Evolutionary conservation across 2,113 vertebrate genomes (phyloP), one percentile per base, ranked within the genome.

Genomic region (Tyrannus savana): DNA sequence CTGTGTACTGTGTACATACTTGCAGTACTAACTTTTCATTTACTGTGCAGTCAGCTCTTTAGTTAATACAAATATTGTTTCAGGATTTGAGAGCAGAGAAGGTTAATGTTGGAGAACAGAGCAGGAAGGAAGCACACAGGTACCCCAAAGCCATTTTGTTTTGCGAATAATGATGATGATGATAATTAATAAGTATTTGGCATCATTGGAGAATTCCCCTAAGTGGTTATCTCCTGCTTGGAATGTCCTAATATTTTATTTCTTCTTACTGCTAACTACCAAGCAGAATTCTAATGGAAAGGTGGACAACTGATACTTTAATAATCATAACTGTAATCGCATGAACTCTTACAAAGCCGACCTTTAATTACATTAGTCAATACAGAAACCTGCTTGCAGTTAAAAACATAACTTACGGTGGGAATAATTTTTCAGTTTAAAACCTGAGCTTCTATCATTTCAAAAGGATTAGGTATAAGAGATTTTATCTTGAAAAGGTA

Each of bases 191-290:
- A 98, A 98, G 97, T 97, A 98, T 95, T 97, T 96, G 96, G 74
- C 97, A 87, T 76, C 97, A 96, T 66, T 95, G 80, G 95, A 98
- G 95, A 97, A 96, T 98, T 97, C 82, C 53, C 86, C 87, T 98
- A 97, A 98, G 94, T 97, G 84, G 92, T 95, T 97, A 96, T 97
- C 96, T 98, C 94, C 96, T 97, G 69, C 95, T 96, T 97, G 96
- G 95, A 94, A 97, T 97, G 97, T 98, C 95, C 94, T 97, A 98
- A 97, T 97, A 98, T 98, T 98, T 98, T 98, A 96, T 97, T 98
- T 98, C 97, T 97, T 74, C n/a, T 67, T 97, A 96, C 95, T 97
- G 94, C 95, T 97, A 97, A 97, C 96, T 97, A 97, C 87, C 89
- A 95, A 97, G 96, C 92, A 86, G 95, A 97, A 98, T 97, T 84